Evolutionary conservation across 2,888 invertebrate species (phyloP), one percentile per base, ranked within the genome.

Genomic region (Lycophotia porphyrea): DNA sequence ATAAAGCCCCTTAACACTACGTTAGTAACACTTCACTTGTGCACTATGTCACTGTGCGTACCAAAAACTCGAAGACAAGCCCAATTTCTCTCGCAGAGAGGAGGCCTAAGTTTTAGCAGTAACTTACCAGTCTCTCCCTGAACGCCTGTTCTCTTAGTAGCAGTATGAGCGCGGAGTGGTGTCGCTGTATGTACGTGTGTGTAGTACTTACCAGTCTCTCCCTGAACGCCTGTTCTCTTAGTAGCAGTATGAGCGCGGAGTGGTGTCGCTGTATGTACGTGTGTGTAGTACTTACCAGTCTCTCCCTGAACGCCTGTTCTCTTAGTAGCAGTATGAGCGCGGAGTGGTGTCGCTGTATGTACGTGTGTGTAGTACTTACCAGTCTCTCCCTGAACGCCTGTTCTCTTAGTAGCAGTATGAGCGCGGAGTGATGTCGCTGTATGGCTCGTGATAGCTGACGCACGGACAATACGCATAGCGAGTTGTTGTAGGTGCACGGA

Each of bases 211-310:
- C 44, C 44, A 44, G 44, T 15, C 44, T 44, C 44, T 44, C 44
- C 44, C 44, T 44, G 44, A 36, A 24, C 27, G 70, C 71, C 2
- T 39, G 36, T 7, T 71, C 71, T 2, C 31, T 27, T 18, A 71
- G 49, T 24, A 71, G 27, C 18, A 31, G 44, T 1, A 24, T 5
- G 36, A 70, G 71, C 36, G 70, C 66, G 42, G 42, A 31, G 42
- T 34, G 70, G 34, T 67, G 70, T 15, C 44, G 68, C 69, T 15
- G 44, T 8, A 69, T 44, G 44, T 44, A 18, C 18, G n/a, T 21
- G 55, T 68, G 67, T 24, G 64, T n/a, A 18, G 42, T 39, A 31
- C 71, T 72, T 39, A 72, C 71, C 71, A 52, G 71, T 39, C 52
- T 52, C 52, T 71, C 52, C 39, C 52, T 11, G n/a, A 47, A 31